Percentiles rank a stretch among this genome's conserved stretches.
These are phyloP conservation scores for Hipparchia sbordonii DNA, from an alignment of 2,888 invertebrate genomes.

Conservation along the genomic window DNA sequence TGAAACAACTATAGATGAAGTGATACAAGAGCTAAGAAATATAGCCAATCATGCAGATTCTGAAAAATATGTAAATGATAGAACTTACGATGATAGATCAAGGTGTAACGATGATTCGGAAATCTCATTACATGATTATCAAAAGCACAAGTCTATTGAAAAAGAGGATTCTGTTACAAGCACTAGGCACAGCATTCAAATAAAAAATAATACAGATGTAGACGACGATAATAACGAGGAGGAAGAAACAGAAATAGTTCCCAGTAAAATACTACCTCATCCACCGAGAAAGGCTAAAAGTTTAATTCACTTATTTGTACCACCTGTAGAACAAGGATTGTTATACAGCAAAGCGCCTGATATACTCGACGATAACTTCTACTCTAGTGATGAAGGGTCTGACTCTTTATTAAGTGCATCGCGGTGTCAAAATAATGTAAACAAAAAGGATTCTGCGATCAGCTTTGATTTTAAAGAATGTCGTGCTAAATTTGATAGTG, in stretches of 20 bases:
- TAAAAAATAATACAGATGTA: conserved; percentile 68
- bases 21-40: conserved; percentile 92
- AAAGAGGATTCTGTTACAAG: conserved; percentile 81
- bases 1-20: conserved; percentile 93
- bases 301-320: conserved; percentile 86
- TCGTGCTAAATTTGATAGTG: conserved; percentile 82
- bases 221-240: conserved; percentile 77
- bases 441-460: conserved; percentile 62
- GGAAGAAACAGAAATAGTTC: conserved; percentile 88
- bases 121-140: conserved; percentile 62
- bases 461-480: conserved; percentile 79
- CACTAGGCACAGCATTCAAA: conserved; percentile 78
- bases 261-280: conserved; percentile 90
- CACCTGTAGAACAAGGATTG: conserved; percentile 83
- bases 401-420: conserved; percentile 88
- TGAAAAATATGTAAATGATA: conserved; percentile 81
- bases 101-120: conserved; percentile 73
- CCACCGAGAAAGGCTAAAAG: conserved; percentile 90
- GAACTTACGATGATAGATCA: conserved; percentile 60
- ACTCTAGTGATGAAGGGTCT: conserved; percentile 86
- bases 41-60: conserved; percentile 93
- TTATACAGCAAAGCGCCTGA: conserved; percentile 80
- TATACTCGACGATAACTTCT: conserved; percentile 81
- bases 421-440: conserved; percentile 67
- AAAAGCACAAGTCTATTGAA: conserved; percentile 63